Conservation (phyloP, 2,888 invertebrate genomes). For the Ferrisia virgata region DNA sequence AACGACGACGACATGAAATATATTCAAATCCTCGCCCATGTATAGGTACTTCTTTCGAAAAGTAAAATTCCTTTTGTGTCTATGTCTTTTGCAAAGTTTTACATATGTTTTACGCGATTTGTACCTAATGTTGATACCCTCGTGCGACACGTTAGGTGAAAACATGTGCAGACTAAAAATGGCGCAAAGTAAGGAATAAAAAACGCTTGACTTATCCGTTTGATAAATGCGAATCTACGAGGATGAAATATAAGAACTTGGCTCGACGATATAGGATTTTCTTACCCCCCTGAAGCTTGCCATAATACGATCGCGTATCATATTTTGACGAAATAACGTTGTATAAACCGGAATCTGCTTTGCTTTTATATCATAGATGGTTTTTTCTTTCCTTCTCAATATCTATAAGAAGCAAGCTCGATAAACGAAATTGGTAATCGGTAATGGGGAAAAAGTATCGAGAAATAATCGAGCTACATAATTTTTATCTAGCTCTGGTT, state of each 20-base stretch:
- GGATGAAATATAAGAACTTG: conserved; percentile 2
- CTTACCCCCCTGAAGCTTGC: background rate
- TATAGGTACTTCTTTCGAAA: background rate
- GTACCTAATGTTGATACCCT: background rate
- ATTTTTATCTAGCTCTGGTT: background rate
- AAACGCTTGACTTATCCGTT: background rate
- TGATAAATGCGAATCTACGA: background rate
- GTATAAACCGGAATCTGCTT: background rate
- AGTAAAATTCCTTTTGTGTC: background rate
- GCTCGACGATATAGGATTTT: background rate
- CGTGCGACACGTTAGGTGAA: background rate
- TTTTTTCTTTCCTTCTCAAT: background rate
- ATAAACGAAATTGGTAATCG: conserved; percentile 15
- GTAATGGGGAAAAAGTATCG: background rate
- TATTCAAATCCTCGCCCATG: background rate
- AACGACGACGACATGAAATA: background rate
- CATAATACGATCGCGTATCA: background rate
- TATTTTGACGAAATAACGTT: conserved; percentile 8
- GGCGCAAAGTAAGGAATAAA: background rate
- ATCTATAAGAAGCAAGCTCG: background rate
- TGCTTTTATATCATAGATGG: background rate
- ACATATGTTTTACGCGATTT: conserved; percentile 2
- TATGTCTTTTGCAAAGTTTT: background rate
- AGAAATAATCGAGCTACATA: background rate
- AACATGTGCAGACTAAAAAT: background rate